These are phyloP conservation scores for Paracanthobrama guichenoti DNA, from an alignment of 2,113 vertebrate species.

Conservation along the genomic window DNA sequence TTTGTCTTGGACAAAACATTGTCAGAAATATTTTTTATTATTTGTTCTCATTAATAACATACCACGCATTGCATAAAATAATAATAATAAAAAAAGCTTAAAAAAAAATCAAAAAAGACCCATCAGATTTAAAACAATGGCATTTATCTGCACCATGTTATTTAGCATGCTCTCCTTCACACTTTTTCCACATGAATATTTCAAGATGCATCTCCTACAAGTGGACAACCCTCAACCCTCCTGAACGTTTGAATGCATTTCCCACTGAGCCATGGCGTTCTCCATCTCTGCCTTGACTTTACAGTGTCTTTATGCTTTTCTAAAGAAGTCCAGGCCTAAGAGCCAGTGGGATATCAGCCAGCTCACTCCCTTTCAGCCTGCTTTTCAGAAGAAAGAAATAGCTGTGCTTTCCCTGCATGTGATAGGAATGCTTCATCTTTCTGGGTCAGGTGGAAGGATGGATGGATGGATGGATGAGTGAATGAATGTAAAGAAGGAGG, in stretches of 20 bases:
- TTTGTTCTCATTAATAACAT: neutral
- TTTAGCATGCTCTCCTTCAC: constrained; percentile 11
- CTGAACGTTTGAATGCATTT: neutral
- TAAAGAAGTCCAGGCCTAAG: constrained; percentile 1
- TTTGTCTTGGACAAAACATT: neutral
- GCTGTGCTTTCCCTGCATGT: constrained; percentile 44
- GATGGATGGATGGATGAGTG: neutral
- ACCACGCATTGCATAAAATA: neutral
- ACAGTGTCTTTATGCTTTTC: constrained; percentile 22
- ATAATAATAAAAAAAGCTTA: neutral
- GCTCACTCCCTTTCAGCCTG: constrained; percentile 1
- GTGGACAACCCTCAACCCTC: neutral
- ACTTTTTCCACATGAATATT: constrained; percentile 22
- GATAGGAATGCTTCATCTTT: neutral
- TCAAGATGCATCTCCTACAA: constrained; percentile 21
- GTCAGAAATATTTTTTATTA: neutral
- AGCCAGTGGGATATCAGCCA: constrained; percentile 30
- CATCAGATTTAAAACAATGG: neutral
- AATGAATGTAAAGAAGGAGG: neutral
- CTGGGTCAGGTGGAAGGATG: neutral
- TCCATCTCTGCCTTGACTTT: constrained; percentile 3
- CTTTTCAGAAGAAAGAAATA: constrained; percentile 36
- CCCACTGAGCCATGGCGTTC: constrained; percentile 13
- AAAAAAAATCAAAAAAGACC: neutral
- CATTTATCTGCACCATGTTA: neutral